Conservation (phyloP, 2,888 invertebrate genomes). For the Phania funesta region DNA sequence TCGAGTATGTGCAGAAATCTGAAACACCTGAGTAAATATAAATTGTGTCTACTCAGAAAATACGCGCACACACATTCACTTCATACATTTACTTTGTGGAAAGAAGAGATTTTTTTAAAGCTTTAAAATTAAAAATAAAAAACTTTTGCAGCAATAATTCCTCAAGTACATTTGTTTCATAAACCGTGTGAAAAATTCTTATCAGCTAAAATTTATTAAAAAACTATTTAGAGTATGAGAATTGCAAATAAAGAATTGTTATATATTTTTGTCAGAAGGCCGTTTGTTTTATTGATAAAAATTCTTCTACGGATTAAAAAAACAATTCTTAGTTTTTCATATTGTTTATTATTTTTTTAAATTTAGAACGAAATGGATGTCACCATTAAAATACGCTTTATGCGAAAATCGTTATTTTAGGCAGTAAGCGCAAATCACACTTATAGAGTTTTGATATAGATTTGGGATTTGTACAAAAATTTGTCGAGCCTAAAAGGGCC, state of each 20-base stretch:
- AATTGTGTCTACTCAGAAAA: slow-evolving; percentile 46
- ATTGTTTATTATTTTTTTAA: not conserved
- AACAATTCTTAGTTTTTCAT: not conserved
- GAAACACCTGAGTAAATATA: slow-evolving; percentile 61
- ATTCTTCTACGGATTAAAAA: slow-evolving; percentile 1
- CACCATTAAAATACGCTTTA: too few species aligned
- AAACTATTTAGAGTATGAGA: slow-evolving; percentile 47
- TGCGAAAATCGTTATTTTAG: too few species aligned
- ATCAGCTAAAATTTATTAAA: slow-evolving; percentile 30
- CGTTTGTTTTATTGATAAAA: slow-evolving; percentile 22
- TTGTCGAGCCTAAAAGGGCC: too few species aligned
- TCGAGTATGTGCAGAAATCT: slow-evolving; percentile 38
- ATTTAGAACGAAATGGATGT: too few species aligned
- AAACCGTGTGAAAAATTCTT: slow-evolving; percentile 60
- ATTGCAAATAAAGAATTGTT: slow-evolving; percentile 44
- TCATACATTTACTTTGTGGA: slow-evolving; percentile 4
- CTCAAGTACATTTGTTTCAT: slow-evolving; percentile 37
- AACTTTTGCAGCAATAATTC: not conserved
- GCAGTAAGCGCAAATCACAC: too few species aligned
- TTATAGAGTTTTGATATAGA: too few species aligned
- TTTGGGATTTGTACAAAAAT: too few species aligned
- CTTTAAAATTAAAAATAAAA: slow-evolving; percentile 13
- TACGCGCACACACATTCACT: not conserved
- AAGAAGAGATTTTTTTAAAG: slow-evolving; percentile 54
- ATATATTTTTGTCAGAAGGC: slow-evolving; percentile 18